phyloP scores from a whole-genome alignment of 2,113 vertebrate genomes.

The Antechinus stuartii region DNA sequence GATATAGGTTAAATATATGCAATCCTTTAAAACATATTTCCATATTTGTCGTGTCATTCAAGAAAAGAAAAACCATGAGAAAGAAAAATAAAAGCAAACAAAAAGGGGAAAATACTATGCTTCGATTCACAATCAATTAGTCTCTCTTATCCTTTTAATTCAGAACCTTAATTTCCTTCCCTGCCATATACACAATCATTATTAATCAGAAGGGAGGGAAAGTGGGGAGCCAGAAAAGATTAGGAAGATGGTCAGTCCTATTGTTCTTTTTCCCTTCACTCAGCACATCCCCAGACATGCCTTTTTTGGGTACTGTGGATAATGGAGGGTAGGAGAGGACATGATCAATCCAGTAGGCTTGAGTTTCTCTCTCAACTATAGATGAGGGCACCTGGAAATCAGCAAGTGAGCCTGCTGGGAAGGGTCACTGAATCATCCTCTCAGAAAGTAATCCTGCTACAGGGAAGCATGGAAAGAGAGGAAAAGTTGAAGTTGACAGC shows the following conservation, averaged over 20 bases:
- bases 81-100: no score
- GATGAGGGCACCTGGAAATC: slow-evolving; percentile 73
- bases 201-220: background rate
- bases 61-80: no score
- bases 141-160: background rate
- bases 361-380: slow-evolving; percentile 45
- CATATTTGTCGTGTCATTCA: no score
- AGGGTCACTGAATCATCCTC: slow-evolving; percentile 79
- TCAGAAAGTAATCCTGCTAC: slow-evolving; percentile 83
- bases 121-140: no score
- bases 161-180: background rate
- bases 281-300: background rate
- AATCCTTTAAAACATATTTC: no score
- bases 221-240: background rate
- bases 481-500: slow-evolving; percentile 87
- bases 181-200: no score
- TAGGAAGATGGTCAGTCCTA: background rate
- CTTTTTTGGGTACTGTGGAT: background rate
- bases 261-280: background rate
- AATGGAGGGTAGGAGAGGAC: background rate
- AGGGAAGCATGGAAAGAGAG: slow-evolving; percentile 84
- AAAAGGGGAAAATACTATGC: no score
- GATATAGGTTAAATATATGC: no score
- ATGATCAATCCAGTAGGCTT: background rate
- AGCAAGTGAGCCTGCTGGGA: slow-evolving; percentile 58